Base-by-base conservation (phyloP, 2,113 vertebrate genomes). In the Dicaeum eximium region DNA sequence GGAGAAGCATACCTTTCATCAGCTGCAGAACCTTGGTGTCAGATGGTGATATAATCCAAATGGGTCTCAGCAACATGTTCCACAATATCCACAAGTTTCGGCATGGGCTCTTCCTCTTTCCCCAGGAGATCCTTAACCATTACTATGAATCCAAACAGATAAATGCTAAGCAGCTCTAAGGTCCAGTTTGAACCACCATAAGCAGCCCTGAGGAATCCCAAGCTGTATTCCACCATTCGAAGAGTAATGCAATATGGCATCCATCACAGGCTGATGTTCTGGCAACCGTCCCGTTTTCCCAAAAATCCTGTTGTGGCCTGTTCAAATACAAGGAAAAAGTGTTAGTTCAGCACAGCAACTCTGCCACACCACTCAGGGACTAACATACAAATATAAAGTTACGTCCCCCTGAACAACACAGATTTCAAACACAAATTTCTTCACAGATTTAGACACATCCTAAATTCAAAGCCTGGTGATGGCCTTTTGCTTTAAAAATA, bases 1-100 rank as follows among this genome's bases (percentile, higher is more conserved):
- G 16, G 10, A 67, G 23, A 88, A 48, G 17, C 65, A 28, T 95
- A 97, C 96, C 96, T 96, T 64, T 58, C 54, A 48, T 35, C 47
- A 89, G 83, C 56, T 78, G 64, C 57, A 73, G 73, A 42, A 62
- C 38, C 20, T 33, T 16, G 37, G 22, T 20, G 45, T 88, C 62
- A 33, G 23, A 30, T 4, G 14, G 35, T 0, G 0, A n/a, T 83
- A 66, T 90, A 97, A 94, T 97, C 96, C 96, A 95, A 93, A 77
- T 7, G 16, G 58, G 56, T 44, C 54, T 65, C 47, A 27, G 82
- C 16, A 86, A 37, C 40, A 13, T 22, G 21, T 50, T 64, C 61
- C 53, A 86, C 37, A 75, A 44, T 61, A 94, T 90, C 80, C 80
- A 79, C 44, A 50, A 40, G 30, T 67, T 96, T 75, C 24, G 1